Percentiles rank a stretch among this genome's conserved stretches.
Evolutionary conservation across 2,888 invertebrate genomes (phyloP).

Genomic region (Copidosoma aretas): DNA sequence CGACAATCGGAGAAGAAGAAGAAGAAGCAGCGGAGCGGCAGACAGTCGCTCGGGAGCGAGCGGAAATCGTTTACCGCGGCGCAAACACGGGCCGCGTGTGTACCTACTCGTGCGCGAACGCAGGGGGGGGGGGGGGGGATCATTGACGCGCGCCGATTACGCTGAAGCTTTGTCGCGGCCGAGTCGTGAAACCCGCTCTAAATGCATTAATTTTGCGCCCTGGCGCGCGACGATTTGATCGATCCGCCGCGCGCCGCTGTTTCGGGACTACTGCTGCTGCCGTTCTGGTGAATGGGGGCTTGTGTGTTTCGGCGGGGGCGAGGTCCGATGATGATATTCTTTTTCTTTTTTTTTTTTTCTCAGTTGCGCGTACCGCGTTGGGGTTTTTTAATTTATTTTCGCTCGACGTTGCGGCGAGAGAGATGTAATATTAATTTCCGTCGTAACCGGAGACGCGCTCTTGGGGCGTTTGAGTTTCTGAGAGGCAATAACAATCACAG

Average conservation of each 20-base stretch:
- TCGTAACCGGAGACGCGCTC: background rate
- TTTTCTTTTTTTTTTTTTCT: no score
- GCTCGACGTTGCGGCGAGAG: no score
- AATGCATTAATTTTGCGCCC: slow-evolving; percentile 27
- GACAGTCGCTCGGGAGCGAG: slow-evolving; percentile 15
- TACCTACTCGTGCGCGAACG: slow-evolving; percentile 14
- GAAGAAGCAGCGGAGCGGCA: slow-evolving; percentile 11
- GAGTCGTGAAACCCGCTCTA: slow-evolving; percentile 14
- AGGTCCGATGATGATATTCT: no score
- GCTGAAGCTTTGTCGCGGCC: slow-evolving; percentile 17
- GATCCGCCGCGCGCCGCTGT: no score
- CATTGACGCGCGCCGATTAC: background rate
- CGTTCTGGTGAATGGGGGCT: no score
- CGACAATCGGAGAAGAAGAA: background rate
- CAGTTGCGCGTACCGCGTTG: no score
- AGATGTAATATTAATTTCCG: background rate
- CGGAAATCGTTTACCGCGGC: slow-evolving; percentile 37
- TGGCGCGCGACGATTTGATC: background rate
- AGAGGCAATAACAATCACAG: background rate
- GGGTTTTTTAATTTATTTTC: no score
- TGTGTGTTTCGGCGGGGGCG: no score
- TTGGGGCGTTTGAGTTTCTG: background rate
- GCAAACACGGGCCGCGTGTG: slow-evolving; percentile 29
- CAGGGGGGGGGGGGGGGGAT: background rate
- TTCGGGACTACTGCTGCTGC: no score